Evolutionary conservation across 2,888 invertebrate species (phyloP), one percentile per base, ranked within the genome.

Genomic region (Chrysolina haemoptera): DNA sequence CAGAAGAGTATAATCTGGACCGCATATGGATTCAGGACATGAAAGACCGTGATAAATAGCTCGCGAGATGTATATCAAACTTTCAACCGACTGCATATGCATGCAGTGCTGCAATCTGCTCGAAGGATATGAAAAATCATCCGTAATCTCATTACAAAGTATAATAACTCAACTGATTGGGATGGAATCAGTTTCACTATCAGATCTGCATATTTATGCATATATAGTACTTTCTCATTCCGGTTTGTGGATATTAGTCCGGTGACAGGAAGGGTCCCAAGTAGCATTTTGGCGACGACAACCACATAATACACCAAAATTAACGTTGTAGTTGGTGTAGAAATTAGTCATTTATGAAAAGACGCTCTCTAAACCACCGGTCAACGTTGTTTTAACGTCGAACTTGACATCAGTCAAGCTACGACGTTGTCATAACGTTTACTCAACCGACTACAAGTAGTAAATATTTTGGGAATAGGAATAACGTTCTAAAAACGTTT

Each of bases 1-100:
- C 8, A n/a, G 35, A 35, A 22, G 59, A 59, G 59, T n/a, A 59
- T n/a, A 59, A 59, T 59, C 59, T 59, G 59, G 59, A 35, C 59
- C 59, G 59, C 59, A n/a, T 59, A 59, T 59, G 59, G 59, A 59
- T 59, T 59, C 59, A 59, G 59, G 59, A 59, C 59, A 35, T 59
- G 59, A 59, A 35, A 59, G 59, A 27, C 59, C 35, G 10, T 35
- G 59, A 59, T 59, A 16, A 35, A 59, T 59, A 59, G 27, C 22
- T 35, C n/a, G 10, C 12, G 27, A 27, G 59, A 59, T 59, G 35
- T 59, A 59, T 59, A 59, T 59, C 59, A 22, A 59, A 59, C 22
- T 59, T 16, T 27, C 59, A 59, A 35, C 35, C 16, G 16, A 59
- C 27, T 27, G 22, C 35, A 59, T 22, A 35, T 59, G 10, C 59